Base-by-base conservation (phyloP, 2,888 invertebrate species). In the Noctua pronuba region DNA sequence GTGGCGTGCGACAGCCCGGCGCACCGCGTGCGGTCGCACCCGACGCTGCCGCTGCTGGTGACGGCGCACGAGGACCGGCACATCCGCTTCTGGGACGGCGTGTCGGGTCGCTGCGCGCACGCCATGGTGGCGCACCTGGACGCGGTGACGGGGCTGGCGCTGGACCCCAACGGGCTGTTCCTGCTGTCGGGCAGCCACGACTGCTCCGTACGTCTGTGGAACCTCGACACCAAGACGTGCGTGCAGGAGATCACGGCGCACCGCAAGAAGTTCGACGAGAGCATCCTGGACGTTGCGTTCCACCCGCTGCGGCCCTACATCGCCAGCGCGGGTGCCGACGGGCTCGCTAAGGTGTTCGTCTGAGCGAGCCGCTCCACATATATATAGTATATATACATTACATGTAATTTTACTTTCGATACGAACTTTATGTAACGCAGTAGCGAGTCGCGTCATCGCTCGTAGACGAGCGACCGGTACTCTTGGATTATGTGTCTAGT, bases 211-310 rank as follows among this genome's bases (percentile, higher is more conserved):
- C 98, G 99, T 91, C 97, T 99, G 91, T 99, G 99, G 99, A 99
- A 99, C 97, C 97, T 99, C 94, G 99, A 99, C 97, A 99, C 99
- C 97, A 99, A 99, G 97, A 99, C 99, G 82, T 99, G 99, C 97
- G 99, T 99, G 91, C 99, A 99, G 96, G 99, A 99, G 97, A 99
- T 99, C 94, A 99, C 99, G 75, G 99, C 99, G 90, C 99, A 99
- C 97, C 98, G 99, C 92, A 99, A 99, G 97, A 99, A 99, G 97
- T 99, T 99, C 97, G 99, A 99, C 96, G 99, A 99, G 97, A 99
- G 99, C 95, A 99, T 99, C 97, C 98, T 99, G 94, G 99, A 99
- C 95, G 99, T 99, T 89, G 99, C 99, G 92, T 99, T 99, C 98
- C 99, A 99, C 97, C 99, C 99, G 91, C 98, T 99, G 90, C 98